Base-by-base conservation (phyloP, 2,888 invertebrate species). In the Apoda limacodes region DNA sequence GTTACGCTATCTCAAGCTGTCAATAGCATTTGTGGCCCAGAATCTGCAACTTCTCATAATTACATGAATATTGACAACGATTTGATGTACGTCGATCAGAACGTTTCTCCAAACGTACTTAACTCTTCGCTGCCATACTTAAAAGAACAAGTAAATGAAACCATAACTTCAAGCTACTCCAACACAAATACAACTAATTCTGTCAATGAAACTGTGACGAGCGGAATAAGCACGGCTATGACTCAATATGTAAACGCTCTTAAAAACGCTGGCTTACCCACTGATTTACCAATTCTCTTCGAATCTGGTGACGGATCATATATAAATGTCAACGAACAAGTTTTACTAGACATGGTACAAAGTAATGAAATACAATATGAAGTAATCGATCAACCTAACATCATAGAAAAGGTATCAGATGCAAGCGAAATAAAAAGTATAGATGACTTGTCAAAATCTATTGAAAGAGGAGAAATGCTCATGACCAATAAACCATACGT, bases 221-320 rank as follows among this genome's bases (percentile, higher is more conserved):
- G 55, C 22, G 67, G 62, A 12, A 67, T 76, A 15, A 62, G 63
- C 32, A 68, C 59, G 9, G 74, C 75, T 3, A 72, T 81, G 76
- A 75, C 80, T 2, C 76, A 80, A 54, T 82, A 71, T 39, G 82
- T 74, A n/a, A 82, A 69, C 39, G 82, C 70, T 3, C 56, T 71
- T 25, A 82, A 82, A 51, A 78, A 50, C 40, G 82, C 74, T 13
- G 80, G 75, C 3, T 55, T 74, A 14, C 78, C 74, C 2, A 81
- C 78, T 9, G 76, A 76, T 43, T 46, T 76, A 22, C 82, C 86
- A 12, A 85, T 87, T 45, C 81, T 87, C 42, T 85, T 85, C 40
- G 85, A 86, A 55, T 85, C 85, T 2, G 85, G 83, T 13, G 85
- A 86, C 42, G 86, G 86, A 1, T 84, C 84, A 15, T 85, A 85